These are phyloP conservation scores for Pediacus dermestoides DNA, from an alignment of 2,888 invertebrate species.

Conservation along the genomic window DNA sequence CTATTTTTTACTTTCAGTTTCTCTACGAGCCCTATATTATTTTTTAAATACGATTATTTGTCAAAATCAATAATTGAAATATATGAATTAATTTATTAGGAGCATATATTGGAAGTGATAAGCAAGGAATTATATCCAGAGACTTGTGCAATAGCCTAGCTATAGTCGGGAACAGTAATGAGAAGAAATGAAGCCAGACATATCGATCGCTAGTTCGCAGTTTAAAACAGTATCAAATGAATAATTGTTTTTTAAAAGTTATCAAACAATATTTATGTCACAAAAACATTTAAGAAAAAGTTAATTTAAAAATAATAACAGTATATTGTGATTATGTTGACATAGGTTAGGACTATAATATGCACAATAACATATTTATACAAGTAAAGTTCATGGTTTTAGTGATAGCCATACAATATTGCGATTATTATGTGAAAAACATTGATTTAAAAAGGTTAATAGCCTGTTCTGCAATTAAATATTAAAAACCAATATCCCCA, in stretches of 20 bases:
- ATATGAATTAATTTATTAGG: no score
- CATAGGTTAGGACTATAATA: conserved; percentile 34
- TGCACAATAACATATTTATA: conserved; percentile 32
- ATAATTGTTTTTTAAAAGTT: conserved; percentile 3
- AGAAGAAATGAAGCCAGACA: conserved; percentile 23
- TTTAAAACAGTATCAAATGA: conserved; percentile 15
- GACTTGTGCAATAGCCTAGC: conserved; percentile 6
- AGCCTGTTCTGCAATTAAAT: conserved; percentile 18
- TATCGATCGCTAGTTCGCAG: conserved; percentile 18
- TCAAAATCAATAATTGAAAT: no score
- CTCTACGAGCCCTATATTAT: no score
- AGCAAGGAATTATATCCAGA: conserved; percentile 2
- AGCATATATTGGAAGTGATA: no score
- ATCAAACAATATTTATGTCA: no score
- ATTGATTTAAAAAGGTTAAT: conserved; percentile 28
- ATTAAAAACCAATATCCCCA: no score
- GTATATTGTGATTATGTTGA: conserved; percentile 28
- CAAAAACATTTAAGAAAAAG: conserved; percentile 5
- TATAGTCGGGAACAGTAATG: conserved; percentile 11
- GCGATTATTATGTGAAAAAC: conserved; percentile 26
- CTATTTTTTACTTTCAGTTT: no score
- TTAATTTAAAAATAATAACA: no score
- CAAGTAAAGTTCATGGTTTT: conserved; percentile 34
- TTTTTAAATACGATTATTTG: no score
- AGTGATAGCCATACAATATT: conserved; percentile 24